Evolutionary conservation across 2,888 invertebrate genomes (phyloP).

Genomic region (Saturnia pavonia): DNA sequence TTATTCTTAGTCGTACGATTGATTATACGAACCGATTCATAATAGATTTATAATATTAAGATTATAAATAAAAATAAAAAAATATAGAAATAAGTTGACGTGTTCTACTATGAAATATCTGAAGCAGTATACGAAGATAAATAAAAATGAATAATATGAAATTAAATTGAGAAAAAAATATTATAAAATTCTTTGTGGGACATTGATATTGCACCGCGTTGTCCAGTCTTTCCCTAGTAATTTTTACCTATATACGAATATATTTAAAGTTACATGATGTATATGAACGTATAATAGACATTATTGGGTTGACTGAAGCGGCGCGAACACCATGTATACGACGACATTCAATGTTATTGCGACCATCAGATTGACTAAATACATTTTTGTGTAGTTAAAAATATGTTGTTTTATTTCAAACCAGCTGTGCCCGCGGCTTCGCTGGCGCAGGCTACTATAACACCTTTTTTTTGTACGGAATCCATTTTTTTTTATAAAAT

Average conservation of each 20-base stretch:
- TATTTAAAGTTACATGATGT: constrained; percentile 23
- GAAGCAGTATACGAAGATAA: constrained; percentile 76
- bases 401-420: constrained; percentile 13
- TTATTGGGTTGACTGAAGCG: constrained; percentile 50
- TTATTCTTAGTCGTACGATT: constrained; percentile 46
- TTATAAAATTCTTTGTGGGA: constrained; percentile 56
- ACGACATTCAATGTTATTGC: constrained; percentile 77
- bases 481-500: too few species aligned
- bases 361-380: constrained; percentile 79
- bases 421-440: too few species aligned
- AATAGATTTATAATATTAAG: neutral
- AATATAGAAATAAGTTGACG: constrained; percentile 73
- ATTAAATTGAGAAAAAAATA: constrained; percentile 58
- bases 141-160: constrained; percentile 51
- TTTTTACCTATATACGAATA: constrained; percentile 2
- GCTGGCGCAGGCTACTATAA: too few species aligned
- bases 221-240: constrained; percentile 35
- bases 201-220: constrained; percentile 58
- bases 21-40: constrained; percentile 32
- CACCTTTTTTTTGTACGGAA: too few species aligned
- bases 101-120: constrained; percentile 80
- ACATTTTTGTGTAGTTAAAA: constrained; percentile 80
- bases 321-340: constrained; percentile 77
- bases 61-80: constrained; percentile 48
- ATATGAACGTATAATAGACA: too few species aligned